phyloP scores from a whole-genome alignment of 2,797 vertebrate genomes.

The Mus minutoides region DNA sequence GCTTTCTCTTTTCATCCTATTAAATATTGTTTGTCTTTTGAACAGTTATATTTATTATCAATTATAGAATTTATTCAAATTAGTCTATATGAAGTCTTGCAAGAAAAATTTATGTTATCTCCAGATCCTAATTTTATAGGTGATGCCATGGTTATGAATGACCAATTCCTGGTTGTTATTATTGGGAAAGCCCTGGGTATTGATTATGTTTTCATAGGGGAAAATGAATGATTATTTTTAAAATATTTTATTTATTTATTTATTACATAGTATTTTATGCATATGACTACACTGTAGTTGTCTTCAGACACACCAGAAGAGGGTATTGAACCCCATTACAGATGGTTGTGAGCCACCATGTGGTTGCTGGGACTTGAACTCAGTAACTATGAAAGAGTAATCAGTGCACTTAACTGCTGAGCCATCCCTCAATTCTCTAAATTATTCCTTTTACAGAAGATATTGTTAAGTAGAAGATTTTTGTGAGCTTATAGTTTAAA shows the following conservation, averaged over 20 bases:
- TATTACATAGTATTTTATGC: neutral
- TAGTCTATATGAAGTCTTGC: neutral
- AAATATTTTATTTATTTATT: neutral
- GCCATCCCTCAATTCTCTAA: neutral
- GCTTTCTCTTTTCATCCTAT: neutral
- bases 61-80: neutral
- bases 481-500: neutral
- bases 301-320: neutral
- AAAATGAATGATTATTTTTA: neutral
- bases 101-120: conserved; percentile 26
- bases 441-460: neutral
- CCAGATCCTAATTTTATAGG: neutral
- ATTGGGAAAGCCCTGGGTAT: neutral
- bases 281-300: neutral
- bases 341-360: neutral
- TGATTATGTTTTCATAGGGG: neutral
- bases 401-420: neutral
- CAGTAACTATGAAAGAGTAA: neutral
- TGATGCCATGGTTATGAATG: neutral
- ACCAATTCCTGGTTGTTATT: neutral
- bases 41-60: neutral
- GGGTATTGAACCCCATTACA: neutral
- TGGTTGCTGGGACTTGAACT: neutral
- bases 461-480: neutral
- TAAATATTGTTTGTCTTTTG: neutral